phyloP scores from a whole-genome alignment of 64 coral and sea anemone genomes.

The Actinia equina region DNA sequence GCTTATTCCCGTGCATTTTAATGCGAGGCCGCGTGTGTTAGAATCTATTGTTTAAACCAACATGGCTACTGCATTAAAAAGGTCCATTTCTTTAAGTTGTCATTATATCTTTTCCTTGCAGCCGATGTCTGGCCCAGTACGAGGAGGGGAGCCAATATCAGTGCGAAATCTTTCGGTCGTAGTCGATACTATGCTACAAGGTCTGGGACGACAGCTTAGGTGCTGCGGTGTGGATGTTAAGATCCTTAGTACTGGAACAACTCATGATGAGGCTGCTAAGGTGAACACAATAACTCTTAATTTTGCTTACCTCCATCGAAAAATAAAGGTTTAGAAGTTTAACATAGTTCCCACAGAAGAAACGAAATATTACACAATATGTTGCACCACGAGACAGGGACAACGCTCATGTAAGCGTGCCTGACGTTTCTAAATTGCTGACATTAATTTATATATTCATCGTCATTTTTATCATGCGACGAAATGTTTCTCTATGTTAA shows the following conservation, averaged over 20 bases:
- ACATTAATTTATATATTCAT: too few species aligned
- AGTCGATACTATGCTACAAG: slow-evolving; percentile 96
- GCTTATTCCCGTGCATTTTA: too few species aligned
- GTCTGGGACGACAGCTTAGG: slow-evolving; percentile 87
- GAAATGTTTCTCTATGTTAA: too few species aligned
- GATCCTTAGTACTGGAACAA: slow-evolving; percentile 56
- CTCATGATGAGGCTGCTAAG: slow-evolving; percentile 43
- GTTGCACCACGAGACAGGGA: too few species aligned
- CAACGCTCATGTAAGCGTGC: too few species aligned
- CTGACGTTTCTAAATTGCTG: too few species aligned
- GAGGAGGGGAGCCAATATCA: slow-evolving; percentile 50
- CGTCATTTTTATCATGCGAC: too few species aligned
- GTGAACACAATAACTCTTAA: not conserved
- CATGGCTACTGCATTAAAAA: too few species aligned
- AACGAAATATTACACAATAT: too few species aligned
- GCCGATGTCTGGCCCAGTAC: slow-evolving; percentile 29
- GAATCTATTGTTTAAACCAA: not conserved
- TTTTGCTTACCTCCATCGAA: too few species aligned
- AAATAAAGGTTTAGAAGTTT: too few species aligned
- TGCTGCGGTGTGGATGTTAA: slow-evolving; percentile 93
- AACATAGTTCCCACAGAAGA: too few species aligned
- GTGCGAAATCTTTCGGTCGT: slow-evolving; percentile 68
- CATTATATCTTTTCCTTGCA: not conserved
- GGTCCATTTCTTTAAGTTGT: not conserved
- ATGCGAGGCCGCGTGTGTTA: not conserved